Conservation (phyloP, 2,797 vertebrate genomes). For the Microctenopoma stevenorrisi region DNA sequence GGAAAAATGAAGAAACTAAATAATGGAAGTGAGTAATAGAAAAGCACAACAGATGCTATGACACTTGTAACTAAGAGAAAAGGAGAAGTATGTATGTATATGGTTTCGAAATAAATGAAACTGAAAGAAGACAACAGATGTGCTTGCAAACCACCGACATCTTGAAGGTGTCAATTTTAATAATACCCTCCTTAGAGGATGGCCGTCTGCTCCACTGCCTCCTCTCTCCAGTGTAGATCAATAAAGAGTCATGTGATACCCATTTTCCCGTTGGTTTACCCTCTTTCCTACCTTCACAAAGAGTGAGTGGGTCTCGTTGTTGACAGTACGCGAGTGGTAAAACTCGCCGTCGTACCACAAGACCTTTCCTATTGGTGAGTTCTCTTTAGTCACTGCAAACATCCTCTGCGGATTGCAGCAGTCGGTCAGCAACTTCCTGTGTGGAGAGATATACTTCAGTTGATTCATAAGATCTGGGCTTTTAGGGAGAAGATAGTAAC, state of each 20-base stretch:
- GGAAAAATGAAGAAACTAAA: background rate
- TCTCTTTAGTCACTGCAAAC: conserved; percentile 93
- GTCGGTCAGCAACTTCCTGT: conserved; percentile 90
- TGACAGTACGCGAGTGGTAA: conserved; percentile 92
- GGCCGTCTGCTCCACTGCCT: background rate
- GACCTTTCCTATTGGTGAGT: conserved; percentile 92
- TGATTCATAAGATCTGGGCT: background rate
- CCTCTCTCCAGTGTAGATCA: conserved; percentile 22
- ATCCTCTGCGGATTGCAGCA: conserved; percentile 91
- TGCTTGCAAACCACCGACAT: background rate
- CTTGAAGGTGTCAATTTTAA: background rate
- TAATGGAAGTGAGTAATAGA: background rate
- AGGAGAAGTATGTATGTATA: background rate
- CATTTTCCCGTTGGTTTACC: background rate
- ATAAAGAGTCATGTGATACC: background rate
- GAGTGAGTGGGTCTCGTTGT: conserved; percentile 90
- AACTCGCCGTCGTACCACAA: conserved; percentile 97
- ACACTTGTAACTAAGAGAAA: too few relatives aligned
- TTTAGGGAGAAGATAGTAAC: background rate
- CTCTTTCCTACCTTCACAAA: conserved; percentile 88
- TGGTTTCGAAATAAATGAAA: background rate
- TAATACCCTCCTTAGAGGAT: conserved; percentile 13
- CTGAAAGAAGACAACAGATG: background rate
- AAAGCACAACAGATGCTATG: too few relatives aligned
- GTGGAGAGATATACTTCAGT: background rate